Evolutionary conservation across 2,888 invertebrate species (phyloP).

Genomic region (Caenorhabditis sp.): DNA sequence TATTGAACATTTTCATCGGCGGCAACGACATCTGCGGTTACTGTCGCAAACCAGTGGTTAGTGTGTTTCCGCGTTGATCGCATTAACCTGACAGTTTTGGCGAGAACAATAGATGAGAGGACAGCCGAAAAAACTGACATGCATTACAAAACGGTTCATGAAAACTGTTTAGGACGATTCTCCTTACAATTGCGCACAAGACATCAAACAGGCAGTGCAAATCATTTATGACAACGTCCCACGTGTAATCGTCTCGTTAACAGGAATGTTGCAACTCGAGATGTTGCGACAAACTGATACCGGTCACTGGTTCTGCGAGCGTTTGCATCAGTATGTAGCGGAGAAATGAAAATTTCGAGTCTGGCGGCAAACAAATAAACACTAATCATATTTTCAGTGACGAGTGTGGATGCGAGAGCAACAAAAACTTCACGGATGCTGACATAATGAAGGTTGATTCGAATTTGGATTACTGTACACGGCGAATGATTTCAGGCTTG

Average conservation of each 20-base stretch:
- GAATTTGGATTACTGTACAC: neutral
- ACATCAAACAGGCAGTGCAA: slow-evolving; percentile 65
- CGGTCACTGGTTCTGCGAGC: slow-evolving; percentile 64
- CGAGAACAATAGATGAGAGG: no score
- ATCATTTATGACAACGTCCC: slow-evolving; percentile 68
- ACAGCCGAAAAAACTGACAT: no score
- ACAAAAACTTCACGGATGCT: slow-evolving; percentile 62
- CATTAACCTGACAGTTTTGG: no score
- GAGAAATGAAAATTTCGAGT: neutral
- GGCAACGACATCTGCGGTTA: slow-evolving; percentile 73
- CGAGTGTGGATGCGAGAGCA: slow-evolving; percentile 68
- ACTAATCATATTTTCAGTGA: slow-evolving; percentile 54
- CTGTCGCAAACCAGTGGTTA: slow-evolving; percentile 63
- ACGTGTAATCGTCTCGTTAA: slow-evolving; percentile 65
- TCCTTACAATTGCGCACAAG: slow-evolving; percentile 58
- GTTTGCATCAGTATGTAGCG: slow-evolving; percentile 61
- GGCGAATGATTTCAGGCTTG: slow-evolving; percentile 35
- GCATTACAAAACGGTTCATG: neutral
- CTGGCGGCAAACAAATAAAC: slow-evolving; percentile 12
- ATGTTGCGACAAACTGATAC: slow-evolving; percentile 66
- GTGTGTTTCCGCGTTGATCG: neutral
- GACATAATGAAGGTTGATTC: slow-evolving; percentile 44
- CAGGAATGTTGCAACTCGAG: slow-evolving; percentile 67
- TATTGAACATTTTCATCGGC: slow-evolving; percentile 74
- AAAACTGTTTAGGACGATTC: slow-evolving; percentile 46